phyloP scores from a whole-genome alignment of 53 echinoderm and acorn worm genomes.

The Holothuria leucospilota region DNA sequence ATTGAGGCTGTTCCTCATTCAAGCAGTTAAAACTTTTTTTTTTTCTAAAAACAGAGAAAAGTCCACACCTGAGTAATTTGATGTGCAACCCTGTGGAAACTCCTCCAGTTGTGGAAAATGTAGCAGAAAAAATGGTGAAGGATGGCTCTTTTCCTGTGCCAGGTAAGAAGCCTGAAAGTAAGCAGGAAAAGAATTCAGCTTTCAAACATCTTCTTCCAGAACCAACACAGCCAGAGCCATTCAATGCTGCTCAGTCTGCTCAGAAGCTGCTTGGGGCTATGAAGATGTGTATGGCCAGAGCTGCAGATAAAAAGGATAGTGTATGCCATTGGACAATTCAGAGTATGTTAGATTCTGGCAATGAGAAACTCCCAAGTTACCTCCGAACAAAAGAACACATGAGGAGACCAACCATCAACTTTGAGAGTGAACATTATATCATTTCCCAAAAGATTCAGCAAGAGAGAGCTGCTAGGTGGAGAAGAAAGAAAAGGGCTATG shows the following conservation, averaged over 20 bases:
- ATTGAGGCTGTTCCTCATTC: no score
- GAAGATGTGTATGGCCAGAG: slow-evolving; percentile 3
- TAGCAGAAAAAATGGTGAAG: no score
- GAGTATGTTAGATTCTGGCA: slow-evolving; percentile 17
- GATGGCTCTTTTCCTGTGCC: no score
- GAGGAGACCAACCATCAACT: background rate
- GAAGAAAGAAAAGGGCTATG: slow-evolving; percentile 7
- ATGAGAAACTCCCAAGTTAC: slow-evolving; percentile 28
- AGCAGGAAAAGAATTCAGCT: no score
- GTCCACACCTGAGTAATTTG: slow-evolving; percentile 17
- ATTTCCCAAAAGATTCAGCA: background rate
- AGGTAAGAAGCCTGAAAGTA: no score
- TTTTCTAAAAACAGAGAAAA: background rate
- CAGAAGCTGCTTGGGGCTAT: slow-evolving; percentile 25
- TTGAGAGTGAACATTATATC: slow-evolving; percentile 5
- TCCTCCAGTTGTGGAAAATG: no score
- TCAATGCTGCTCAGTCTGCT: slow-evolving; percentile 6
- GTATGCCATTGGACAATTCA: slow-evolving; percentile 35
- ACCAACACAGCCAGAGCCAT: background rate
- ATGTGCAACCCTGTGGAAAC: slow-evolving; percentile 7
- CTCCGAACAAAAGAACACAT: slow-evolving; percentile 2
- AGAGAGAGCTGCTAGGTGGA: slow-evolving; percentile 39
- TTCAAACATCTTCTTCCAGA: slow-evolving; percentile 28
- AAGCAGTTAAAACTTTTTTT: background rate
- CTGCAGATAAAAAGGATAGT: background rate